phyloP scores from a whole-genome alignment of 2,797 vertebrate genomes.

The Fistularia tabacaria region DNA sequence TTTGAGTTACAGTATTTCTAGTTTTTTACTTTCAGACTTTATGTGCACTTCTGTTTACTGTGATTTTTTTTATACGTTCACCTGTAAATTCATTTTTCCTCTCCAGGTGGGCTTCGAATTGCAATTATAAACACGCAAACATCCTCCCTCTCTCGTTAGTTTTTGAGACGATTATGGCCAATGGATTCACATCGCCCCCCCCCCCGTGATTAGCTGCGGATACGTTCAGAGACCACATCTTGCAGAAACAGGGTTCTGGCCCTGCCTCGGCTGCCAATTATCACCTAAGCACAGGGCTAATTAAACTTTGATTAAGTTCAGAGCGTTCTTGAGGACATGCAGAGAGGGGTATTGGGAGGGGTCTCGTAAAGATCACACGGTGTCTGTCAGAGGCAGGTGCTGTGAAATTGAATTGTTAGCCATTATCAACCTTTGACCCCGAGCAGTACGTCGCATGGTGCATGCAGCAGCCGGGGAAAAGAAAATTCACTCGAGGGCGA shows the following conservation, averaged over 20 bases:
- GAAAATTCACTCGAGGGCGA: constrained; percentile 39
- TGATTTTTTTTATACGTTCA: no score
- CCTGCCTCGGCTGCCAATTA: constrained; percentile 72
- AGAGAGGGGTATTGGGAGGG: constrained; percentile 45
- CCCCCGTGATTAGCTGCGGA: constrained; percentile 44
- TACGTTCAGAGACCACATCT: constrained; percentile 39
- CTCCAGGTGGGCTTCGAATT: no score
- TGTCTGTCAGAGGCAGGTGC: constrained; percentile 69
- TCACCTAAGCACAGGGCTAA: constrained; percentile 71
- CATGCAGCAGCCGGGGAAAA: constrained; percentile 36
- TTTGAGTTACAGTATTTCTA: no score
- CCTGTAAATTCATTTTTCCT: no score
- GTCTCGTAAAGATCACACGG: constrained; percentile 60
- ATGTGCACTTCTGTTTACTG: no score
- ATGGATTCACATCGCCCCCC: constrained; percentile 25
- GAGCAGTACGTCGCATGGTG: constrained; percentile 14
- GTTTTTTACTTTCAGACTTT: no score
- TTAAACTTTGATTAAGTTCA: constrained; percentile 79
- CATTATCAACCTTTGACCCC: constrained; percentile 68
- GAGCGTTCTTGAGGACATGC: constrained; percentile 69
- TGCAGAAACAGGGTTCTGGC: constrained; percentile 48
- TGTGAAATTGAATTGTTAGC: constrained; percentile 79
- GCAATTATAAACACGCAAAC: no score
- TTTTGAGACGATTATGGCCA: constrained; percentile 25
- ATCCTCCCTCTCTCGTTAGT: neutral